phyloP scores from a whole-genome alignment of 1,140 invertebrate species.

The Nymphalis io region DNA sequence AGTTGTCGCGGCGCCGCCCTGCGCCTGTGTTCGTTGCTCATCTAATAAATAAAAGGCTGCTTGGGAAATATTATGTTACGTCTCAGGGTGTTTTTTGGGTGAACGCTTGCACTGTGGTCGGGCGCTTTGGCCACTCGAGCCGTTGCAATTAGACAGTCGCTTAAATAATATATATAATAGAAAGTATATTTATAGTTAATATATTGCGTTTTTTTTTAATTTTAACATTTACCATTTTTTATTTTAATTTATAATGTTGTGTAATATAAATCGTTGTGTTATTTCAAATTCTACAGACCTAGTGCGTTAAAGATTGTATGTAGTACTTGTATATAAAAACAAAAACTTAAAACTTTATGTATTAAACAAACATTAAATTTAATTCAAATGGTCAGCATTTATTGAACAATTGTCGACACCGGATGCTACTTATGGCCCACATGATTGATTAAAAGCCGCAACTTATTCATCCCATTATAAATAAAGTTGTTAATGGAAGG shows the following conservation, averaged over 20 bases:
- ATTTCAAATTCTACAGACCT: no score
- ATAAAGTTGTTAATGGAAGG: conserved; percentile 76
- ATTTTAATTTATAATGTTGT: no score
- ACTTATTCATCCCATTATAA: conserved; percentile 74
- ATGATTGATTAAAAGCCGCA: conserved; percentile 77
- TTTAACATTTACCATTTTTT: no score
- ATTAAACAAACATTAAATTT: conserved; percentile 28
- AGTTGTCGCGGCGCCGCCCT: conserved; percentile 71
- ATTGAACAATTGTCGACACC: conserved; percentile 64
- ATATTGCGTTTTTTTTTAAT: no score
- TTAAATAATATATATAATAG: background rate
- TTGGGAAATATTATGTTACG: conserved; percentile 80
- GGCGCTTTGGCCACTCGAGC: conserved; percentile 61
- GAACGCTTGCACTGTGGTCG: conserved; percentile 66
- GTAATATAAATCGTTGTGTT: no score
- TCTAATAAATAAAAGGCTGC: conserved; percentile 78
- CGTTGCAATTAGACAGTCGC: conserved; percentile 46
- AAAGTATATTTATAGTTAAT: background rate
- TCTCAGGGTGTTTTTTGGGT: conserved; percentile 73
- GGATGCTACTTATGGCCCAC: conserved; percentile 58
- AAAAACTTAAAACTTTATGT: background rate
- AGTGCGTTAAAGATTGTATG: background rate
- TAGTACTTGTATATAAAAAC: background rate
- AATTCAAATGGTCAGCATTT: conserved; percentile 54
- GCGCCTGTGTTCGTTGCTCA: conserved; percentile 44